Base-by-base conservation (phyloP, 2,113 vertebrate species). In the Myotis davidii region DNA sequence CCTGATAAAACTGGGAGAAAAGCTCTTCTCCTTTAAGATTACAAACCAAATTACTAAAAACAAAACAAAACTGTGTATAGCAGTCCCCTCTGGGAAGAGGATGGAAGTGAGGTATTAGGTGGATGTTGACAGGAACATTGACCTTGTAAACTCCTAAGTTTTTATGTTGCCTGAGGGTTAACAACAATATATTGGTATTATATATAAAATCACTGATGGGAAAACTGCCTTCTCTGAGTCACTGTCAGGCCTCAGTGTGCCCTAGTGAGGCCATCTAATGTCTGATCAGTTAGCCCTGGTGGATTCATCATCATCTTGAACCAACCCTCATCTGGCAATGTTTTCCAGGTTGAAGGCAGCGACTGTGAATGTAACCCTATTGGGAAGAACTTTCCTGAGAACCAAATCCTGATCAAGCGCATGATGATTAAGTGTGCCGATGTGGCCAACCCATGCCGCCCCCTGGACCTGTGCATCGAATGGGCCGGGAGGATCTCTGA, bases 391-490 rank as follows among this genome's bases (percentile, higher is more conserved):
- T 99, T 99, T 88, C 99, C 99, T 4, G 99, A 99, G 96, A 99
- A 99, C 97, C 99, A 99, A 18, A 99, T 99, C 85, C 97, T 99
- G 95, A 99, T 99, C 95, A 99, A 99, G 96, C 99, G 99, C 89
- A 99, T 99, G 99, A 98, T 99, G 98, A 99, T 99, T 67, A 99
- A 99, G 98, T 99, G 99, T 96, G 99, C 99, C 0, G 99, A 99
- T 5, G 99, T 99, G 96, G 99, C 99, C 86, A 99, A 99, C 93
- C 99, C 99, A 0, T 99, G 99, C 97, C 99, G 99, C 1, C 99
- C 99, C 3, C 97, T 99, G 70, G 98, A 99, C 97, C 98, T 99
- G 67, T 99, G 99, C 96, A 99, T 99, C 0, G 99, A 99, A 96
- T 99, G 99, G 99, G 99, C 99, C 0, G 99, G 99, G 1, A 99